Evolutionary conservation across 2,888 invertebrate species (phyloP).

Genomic region (Drosophila lacicola): DNA sequence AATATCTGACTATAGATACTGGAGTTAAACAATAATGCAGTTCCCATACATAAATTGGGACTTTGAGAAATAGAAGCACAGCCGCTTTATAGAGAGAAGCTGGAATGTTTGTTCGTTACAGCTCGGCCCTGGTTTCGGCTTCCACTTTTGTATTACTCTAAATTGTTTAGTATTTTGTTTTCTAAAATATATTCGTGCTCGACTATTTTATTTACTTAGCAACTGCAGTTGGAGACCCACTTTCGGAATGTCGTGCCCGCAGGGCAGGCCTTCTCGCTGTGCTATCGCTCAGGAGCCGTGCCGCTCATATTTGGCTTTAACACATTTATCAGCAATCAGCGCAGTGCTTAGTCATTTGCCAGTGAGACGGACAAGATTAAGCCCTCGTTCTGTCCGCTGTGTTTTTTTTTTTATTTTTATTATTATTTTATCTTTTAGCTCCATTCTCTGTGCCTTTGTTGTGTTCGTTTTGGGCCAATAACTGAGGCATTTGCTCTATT

Average conservation of each 20-base stretch:
- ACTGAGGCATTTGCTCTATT: constrained; percentile 63
- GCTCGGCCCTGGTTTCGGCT: no score
- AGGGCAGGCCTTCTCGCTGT: background rate
- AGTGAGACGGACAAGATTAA: constrained; percentile 50
- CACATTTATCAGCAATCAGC: constrained; percentile 69
- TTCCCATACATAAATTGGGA: no score
- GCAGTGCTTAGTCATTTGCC: constrained; percentile 52
- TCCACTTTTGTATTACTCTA: no score
- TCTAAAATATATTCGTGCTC: no score
- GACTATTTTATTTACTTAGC: no score
- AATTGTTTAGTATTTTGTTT: no score
- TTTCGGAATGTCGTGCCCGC: constrained; percentile 3
- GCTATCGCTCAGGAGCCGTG: constrained; percentile 6
- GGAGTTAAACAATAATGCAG: no score
- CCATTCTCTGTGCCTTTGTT: background rate
- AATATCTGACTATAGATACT: no score
- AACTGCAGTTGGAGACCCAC: background rate
- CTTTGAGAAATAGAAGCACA: no score
- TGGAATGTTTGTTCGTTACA: no score
- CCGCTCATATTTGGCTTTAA: constrained; percentile 16
- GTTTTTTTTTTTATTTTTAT: background rate
- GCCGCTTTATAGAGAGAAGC: no score
- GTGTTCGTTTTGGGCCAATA: constrained; percentile 56
- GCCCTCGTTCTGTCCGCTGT: constrained; percentile 18
- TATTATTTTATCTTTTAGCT: background rate